These are phyloP conservation scores for Pseudomugil gertrudae DNA, from an alignment of 2,797 vertebrate genomes.

Conservation along the genomic window DNA sequence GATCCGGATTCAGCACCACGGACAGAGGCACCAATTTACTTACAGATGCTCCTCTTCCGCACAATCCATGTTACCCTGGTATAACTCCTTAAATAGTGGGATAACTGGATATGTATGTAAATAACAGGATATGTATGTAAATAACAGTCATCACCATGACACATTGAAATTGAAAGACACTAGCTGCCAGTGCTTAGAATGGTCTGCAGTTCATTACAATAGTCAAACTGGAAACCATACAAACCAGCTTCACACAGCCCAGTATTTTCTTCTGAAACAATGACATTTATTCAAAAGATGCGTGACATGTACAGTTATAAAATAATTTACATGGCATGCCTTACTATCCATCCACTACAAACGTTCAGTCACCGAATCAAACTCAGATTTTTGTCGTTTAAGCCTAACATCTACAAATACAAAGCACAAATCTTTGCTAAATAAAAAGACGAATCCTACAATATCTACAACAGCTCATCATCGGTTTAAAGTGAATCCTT, in stretches of 20 bases:
- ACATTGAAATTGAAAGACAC: neutral
- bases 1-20: conserved; percentile 76
- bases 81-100: neutral
- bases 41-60: neutral
- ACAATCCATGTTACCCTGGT: neutral
- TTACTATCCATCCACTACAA: conserved; percentile 83
- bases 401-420: conserved; percentile 79
- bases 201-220: no score
- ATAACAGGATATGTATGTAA: no score
- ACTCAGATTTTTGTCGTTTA: conserved; percentile 71
- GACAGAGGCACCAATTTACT: conserved; percentile 57
- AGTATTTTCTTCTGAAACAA: conserved; percentile 76
- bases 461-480: conserved; percentile 78
- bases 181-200: no score
- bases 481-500: conserved; percentile 65
- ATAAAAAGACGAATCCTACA: conserved; percentile 78
- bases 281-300: conserved; percentile 85
- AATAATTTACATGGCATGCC: conserved; percentile 85
- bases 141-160: neutral
- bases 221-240: neutral
- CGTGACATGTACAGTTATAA: conserved; percentile 84
- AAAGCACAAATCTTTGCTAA: conserved; percentile 79
- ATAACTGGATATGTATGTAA: neutral
- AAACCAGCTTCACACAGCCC: conserved; percentile 1
- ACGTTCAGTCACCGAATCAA: conserved; percentile 83